Conservation (phyloP, 92 coral and sea anemone genomes). For the Meandrina meandrites region DNA sequence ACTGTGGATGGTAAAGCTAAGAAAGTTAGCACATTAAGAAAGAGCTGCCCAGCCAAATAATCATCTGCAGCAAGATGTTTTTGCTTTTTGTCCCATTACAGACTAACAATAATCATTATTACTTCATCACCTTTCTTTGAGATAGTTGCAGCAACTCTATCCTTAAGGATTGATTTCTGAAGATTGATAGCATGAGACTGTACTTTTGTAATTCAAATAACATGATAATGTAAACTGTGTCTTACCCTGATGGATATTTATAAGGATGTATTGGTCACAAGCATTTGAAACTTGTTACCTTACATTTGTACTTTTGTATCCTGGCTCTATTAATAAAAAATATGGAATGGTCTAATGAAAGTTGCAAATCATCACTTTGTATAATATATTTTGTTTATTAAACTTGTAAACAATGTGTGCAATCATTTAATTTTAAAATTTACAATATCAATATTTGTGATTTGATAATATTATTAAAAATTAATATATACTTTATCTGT, state of each 20-base stretch:
- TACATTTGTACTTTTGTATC: background rate
- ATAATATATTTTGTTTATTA: background rate
- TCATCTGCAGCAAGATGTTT: background rate
- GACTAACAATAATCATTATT: background rate
- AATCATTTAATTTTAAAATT: background rate
- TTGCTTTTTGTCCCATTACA: background rate
- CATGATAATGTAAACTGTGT: background rate
- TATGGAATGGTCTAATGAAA: background rate
- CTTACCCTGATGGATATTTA: background rate
- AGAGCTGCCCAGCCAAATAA: background rate
- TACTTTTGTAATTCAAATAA: background rate
- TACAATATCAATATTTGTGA: too few species aligned
- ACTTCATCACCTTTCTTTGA: background rate
- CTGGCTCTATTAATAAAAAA: background rate
- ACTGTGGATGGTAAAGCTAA: too few species aligned
- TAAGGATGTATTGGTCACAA: background rate
- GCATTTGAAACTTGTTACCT: background rate
- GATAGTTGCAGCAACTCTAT: background rate
- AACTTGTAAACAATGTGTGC: background rate
- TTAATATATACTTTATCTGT: background rate
- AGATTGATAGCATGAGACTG: background rate
- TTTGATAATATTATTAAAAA: background rate
- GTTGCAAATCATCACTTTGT: background rate
- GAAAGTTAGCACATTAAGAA: background rate
- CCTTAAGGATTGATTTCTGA: background rate